Conservation (phyloP, 2,888 invertebrate genomes). For the Chymomyza procnemis region DNA sequence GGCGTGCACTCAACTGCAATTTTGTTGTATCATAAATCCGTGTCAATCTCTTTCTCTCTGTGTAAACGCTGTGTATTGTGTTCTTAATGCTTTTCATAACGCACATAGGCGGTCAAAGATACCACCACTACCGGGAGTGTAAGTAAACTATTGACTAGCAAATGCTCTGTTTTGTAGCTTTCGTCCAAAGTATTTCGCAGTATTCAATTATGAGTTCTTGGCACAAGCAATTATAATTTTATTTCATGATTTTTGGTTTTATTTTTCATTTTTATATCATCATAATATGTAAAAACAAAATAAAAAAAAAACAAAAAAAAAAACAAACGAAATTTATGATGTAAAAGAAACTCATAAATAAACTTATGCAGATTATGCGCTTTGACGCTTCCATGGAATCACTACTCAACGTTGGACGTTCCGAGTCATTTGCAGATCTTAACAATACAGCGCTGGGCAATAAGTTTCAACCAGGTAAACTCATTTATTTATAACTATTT, state of each 20-base stretch:
- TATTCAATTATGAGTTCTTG: conserved; percentile 46
- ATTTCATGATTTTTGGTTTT: conserved; percentile 31
- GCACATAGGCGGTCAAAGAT: conserved; percentile 84
- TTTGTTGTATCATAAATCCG: conserved; percentile 9
- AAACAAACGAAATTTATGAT: conserved; percentile 46
- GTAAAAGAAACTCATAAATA: conserved; percentile 66
- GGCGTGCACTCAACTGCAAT: conserved; percentile 52
- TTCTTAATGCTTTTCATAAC: conserved; percentile 57
- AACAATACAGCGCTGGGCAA: conserved; percentile 81
- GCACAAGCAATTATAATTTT: conserved; percentile 1
- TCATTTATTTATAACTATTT: background rate
- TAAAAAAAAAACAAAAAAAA: conserved; percentile 2
- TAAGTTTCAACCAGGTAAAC: conserved; percentile 55
- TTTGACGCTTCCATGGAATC: conserved; percentile 90
- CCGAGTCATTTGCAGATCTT: conserved; percentile 91
- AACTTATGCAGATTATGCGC: conserved; percentile 85
- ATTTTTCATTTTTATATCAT: conserved; percentile 44
- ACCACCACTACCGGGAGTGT: conserved; percentile 85
- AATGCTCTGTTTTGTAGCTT: conserved; percentile 14
- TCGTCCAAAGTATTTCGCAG: conserved; percentile 33
- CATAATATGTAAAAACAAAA: conserved; percentile 44
- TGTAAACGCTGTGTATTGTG: conserved; percentile 32
- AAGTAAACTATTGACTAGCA: conserved; percentile 76
- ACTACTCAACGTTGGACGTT: conserved; percentile 85
- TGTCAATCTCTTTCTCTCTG: conserved; percentile 28